Evolutionary conservation across 2,888 invertebrate genomes (phyloP), one percentile per base, ranked within the genome.

Genomic region (Eupithecia abbreviata): DNA sequence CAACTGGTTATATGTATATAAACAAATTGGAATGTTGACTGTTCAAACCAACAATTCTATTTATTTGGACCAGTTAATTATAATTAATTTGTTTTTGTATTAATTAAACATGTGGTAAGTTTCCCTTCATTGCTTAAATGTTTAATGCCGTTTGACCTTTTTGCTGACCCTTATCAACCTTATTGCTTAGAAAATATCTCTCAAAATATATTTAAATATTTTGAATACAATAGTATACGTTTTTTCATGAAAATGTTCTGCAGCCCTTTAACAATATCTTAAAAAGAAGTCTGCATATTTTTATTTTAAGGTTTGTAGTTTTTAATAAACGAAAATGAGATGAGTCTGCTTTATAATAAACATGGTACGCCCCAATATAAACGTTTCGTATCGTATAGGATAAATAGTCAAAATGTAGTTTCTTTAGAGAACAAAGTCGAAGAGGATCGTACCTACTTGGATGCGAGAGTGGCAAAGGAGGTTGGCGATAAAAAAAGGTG

Each of bases 81-180:
- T 42, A 13, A 66, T 66, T 15, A 15, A 42, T 10, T 66, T 15
- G 45, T 45, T 68, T 45, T 68, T 45, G 45, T 47, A 69, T 30
- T 69, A 69, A 69, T 69, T 69, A 30, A 69, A 69, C 7, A 42
- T 41, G 15, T n/a, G 15, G 41, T 55, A 71, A 55, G 71, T 71
- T 70, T 49, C 41, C 13, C 15, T 51, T 13, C 47, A 69, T 47
- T 9, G 12, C 58, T 72, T 72, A 18, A 72, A 72, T 72, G 18
- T 72, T 72, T 62, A 62, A 72, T 72, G 15, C 58, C 43, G 45
- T 72, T 72, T 45, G 58, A 58, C 71, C 71, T 69, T 69, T 69
- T 68, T 15, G 68, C 47, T 49, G 47, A 69, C 69, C 69, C 43
- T 30, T 45, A 72, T 72, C 71, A 72, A 55, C 49, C 70, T 41